These are phyloP conservation scores for Ochotona curzoniae DNA, from an alignment of 2,113 vertebrate genomes.

Conservation along the genomic window DNA sequence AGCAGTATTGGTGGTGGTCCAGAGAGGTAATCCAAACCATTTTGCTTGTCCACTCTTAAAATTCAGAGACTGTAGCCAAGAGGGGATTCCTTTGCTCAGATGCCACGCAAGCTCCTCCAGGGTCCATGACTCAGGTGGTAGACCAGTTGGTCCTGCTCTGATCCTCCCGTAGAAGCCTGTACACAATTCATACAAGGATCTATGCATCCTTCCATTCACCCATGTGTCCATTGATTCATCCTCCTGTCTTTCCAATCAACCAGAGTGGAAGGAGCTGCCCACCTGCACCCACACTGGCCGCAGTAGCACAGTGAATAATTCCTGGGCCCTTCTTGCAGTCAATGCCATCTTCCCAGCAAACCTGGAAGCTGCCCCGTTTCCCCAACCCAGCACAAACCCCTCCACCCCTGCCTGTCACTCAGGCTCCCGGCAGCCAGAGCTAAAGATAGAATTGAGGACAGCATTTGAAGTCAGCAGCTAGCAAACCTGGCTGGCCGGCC, in stretches of 20 bases:
- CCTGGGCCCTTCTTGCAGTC: neutral
- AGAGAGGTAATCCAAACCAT: neutral
- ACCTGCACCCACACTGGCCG: neutral
- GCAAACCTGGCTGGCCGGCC: constrained; percentile 67
- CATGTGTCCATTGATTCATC: neutral
- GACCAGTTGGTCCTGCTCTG: neutral
- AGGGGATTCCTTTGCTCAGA: neutral
- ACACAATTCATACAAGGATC: neutral
- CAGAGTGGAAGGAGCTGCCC: neutral
- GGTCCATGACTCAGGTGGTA: neutral
- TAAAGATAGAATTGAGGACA: constrained; percentile 81
- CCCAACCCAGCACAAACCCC: constrained; percentile 64
- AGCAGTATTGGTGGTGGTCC: too few relatives aligned
- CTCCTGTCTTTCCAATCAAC: neutral
- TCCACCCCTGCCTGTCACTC: constrained; percentile 72
- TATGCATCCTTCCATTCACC: too few relatives aligned
- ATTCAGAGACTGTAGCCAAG: constrained; percentile 28
- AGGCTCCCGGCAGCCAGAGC: constrained; percentile 61
- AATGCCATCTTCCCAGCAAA: constrained; percentile 41
- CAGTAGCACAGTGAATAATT: neutral
- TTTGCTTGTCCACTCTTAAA: neutral
- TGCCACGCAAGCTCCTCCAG: neutral
- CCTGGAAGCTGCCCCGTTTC: constrained; percentile 40
- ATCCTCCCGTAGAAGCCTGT: neutral
- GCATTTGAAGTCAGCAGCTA: constrained; percentile 37